These are phyloP conservation scores for Trididemnum nubilum DNA, from an alignment of 23 tunicate species.

Conservation along the genomic window DNA sequence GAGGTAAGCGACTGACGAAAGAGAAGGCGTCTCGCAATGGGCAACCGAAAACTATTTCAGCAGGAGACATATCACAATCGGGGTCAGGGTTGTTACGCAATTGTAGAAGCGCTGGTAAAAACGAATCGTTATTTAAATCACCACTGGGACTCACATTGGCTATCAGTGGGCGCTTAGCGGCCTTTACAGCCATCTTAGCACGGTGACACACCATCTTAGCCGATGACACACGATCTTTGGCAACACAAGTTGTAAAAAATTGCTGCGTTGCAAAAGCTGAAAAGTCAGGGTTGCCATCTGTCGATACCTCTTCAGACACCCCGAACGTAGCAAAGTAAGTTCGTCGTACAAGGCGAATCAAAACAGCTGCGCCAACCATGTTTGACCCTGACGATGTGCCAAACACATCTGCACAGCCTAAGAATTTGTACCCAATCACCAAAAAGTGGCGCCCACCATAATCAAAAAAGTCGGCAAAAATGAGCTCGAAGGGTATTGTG, in stretches of 20 bases:
- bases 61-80: no score
- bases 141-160: neutral
- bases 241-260: neutral
- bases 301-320: neutral
- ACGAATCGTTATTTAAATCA: neutral
- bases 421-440: neutral
- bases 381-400: neutral
- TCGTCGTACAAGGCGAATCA: neutral
- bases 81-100: neutral
- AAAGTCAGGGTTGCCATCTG: neutral
- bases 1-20: no score
- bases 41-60: no score
- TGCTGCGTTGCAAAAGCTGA: neutral
- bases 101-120: neutral
- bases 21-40: no score
- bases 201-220: neutral
- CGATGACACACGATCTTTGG: neutral
- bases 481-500: neutral
- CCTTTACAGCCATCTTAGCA: neutral
- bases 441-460: neutral
- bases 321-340: neutral
- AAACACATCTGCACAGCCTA: neutral
- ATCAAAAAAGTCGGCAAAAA: conserved; percentile 8
- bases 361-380: neutral
- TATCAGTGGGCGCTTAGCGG: neutral